Evolutionary conservation across 2,113 vertebrate genomes (phyloP), one percentile per base, ranked within the genome.

Genomic region (Sterrhoptilus dennistouni): DNA sequence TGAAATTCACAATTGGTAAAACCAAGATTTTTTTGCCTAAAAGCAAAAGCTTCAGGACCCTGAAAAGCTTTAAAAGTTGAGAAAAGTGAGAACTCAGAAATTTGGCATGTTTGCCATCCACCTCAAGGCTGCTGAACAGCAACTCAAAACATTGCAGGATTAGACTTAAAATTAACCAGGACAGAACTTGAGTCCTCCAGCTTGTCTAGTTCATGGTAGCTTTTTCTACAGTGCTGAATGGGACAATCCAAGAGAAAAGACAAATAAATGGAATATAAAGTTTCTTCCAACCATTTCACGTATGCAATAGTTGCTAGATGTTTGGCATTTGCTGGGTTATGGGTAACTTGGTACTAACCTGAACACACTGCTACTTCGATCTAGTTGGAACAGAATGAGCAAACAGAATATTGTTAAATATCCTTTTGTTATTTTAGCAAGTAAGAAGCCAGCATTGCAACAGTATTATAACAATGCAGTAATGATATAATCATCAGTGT

Each of bases 311-410:
- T 54, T 38, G 40, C 35, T 18, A 59, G 28, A 29, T 35, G 21
- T 59, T 52, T 70, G 29, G 57, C 21, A 28, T 22, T 79, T 83
- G 27, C 21, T 68, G 69, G 19, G 42, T 72, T 40, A 12, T 21
- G 35, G 54, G 33, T 64, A 45, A 59, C 17, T 31, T 33, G 14
- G 11, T 49, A 25, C 21, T 40, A 84, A 54, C 11, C 3, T 4
- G 25, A 87, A 80, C 42, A 16, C 22, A 27, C 54, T 2, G 2
- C 42, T 64, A 24, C 54, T 53, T 24, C 0, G 0, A 65, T 52
- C 40, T 24, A 25, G 24, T 6, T 54, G 33, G 33, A 88, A 70
- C 20, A 61, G 20, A 60, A 45, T 11, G 44, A 56, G 44, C 33
- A 64, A 50, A 21, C 21, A 69, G 24, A 44, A 38, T 75, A 70